Evolutionary conservation across 2,797 vertebrate species (phyloP), one percentile per base, ranked within the genome.

Genomic region (Tachyglossus aculeatus): DNA sequence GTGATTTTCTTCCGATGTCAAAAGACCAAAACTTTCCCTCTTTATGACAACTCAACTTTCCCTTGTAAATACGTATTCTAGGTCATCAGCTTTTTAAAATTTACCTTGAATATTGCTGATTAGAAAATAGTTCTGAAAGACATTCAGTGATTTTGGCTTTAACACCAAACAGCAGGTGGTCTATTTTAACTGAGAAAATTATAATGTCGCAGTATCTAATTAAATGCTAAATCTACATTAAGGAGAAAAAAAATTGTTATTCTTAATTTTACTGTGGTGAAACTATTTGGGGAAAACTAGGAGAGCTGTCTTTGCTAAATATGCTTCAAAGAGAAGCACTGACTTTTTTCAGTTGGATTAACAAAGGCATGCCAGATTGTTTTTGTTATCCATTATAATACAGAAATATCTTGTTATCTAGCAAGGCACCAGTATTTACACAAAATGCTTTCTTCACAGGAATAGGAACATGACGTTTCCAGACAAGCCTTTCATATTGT

Each of bases 401-500:
- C 59, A 78, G 66, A 34, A 34, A 15, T 22, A 71, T 66, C 50
- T 40, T 13, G 50, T 32, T 63, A 41, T 45, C 63, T 73, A 62
- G 44, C 27, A 66, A 37, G 67, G 73, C 10, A 82, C 59, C 39
- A 53, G 25, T 9, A 75, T 86, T 77, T 74, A 75, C 81, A 55
- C 22, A 57, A 74, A 67, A 61, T 55, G 71, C 11, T 53, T 64
- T 62, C 73, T 55, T 33, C 59, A 61, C 57, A 66, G 55, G 3
- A 34, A 67, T 71, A 48, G 33, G 66, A 88, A 86, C 32, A 84
- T 71, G 82, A 69, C 51, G 84, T 79, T 87, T 78, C 76, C 73
- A 91, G 72, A 77, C 38, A 77, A 86, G 74, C 72, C 59, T 73
- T 88, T 86, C 74, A 76, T 82, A 80, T 64, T 72, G 37, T 86